Percentiles rank a stretch among this genome's conserved stretches.
These are phyloP conservation scores for Rana temporaria DNA, from an alignment of 2,113 vertebrate species.

Conservation along the genomic window DNA sequence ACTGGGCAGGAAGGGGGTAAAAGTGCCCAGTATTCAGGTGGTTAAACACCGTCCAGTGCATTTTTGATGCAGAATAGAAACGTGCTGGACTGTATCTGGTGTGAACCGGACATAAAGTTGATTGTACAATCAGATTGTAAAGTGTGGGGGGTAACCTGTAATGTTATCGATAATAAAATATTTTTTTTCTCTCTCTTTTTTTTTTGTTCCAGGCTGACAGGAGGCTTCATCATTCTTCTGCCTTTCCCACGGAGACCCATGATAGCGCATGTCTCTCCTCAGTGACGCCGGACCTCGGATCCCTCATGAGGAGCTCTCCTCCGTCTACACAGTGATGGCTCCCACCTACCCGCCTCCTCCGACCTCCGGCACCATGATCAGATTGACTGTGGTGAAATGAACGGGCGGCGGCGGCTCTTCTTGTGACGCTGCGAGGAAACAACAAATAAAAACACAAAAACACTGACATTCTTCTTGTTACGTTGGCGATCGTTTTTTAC, in stretches of 20 bases:
- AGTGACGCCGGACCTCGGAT: slow-evolving; percentile 60
- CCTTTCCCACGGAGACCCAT: slow-evolving; percentile 73
- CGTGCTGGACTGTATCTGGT: too few relatives aligned
- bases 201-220: slow-evolving; percentile 76
- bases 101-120: too few relatives aligned
- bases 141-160: background rate
- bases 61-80: too few relatives aligned
- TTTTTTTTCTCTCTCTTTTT: background rate
- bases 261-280: slow-evolving; percentile 65
- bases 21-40: too few relatives aligned
- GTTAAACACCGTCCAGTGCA: too few relatives aligned
- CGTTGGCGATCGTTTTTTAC: too few relatives aligned
- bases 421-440: background rate
- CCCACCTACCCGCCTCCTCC: slow-evolving; percentile 58
- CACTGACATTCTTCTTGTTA: too few relatives aligned
- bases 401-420: slow-evolving; percentile 38
- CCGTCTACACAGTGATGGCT: slow-evolving; percentile 67
- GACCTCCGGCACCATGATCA: slow-evolving; percentile 59
- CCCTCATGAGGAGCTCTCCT: slow-evolving; percentile 53
- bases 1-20: too few relatives aligned
- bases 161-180: slow-evolving; percentile 1
- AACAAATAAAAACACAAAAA: background rate
- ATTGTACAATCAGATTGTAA: too few relatives aligned
- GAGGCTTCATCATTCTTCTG: slow-evolving; percentile 58
- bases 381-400: slow-evolving; percentile 68